Evolutionary conservation across 1,140 invertebrate genomes (phyloP).

Genomic region (Argopecten irradians): DNA sequence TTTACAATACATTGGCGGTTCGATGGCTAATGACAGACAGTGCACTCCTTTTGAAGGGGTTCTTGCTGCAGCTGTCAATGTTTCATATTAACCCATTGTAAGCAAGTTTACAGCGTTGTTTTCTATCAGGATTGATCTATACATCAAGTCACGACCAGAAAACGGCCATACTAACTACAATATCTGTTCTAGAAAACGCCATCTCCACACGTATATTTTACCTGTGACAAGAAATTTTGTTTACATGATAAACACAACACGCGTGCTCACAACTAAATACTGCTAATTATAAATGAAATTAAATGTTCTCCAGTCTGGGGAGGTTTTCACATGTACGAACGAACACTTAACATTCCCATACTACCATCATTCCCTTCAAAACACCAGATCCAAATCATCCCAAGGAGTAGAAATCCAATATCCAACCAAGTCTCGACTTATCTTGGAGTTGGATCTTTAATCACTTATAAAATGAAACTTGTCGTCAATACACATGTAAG

Average conservation of each 20-base stretch:
- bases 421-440: neutral
- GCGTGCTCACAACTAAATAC: neutral
- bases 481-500: neutral
- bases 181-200: too few relatives aligned
- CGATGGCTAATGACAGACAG: too few relatives aligned
- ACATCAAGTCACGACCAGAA: too few relatives aligned
- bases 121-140: neutral
- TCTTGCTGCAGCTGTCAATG: too few relatives aligned
- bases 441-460: neutral
- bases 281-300: neutral
- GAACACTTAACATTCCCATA: neutral
- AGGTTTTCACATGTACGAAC: too few relatives aligned
- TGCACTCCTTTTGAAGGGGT: too few relatives aligned
- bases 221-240: too few relatives aligned
- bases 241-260: neutral
- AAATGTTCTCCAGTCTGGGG: too few relatives aligned
- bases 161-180: too few relatives aligned
- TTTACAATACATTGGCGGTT: too few relatives aligned
- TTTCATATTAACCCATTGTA: too few relatives aligned
- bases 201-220: too few relatives aligned
- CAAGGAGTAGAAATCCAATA: neutral
- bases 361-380: neutral
- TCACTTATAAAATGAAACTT: slow-evolving; percentile 5
- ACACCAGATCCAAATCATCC: neutral
- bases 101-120: neutral